Evolutionary conservation across 2,888 invertebrate species (phyloP).

Genomic region (Ectropis crepuscularia): DNA sequence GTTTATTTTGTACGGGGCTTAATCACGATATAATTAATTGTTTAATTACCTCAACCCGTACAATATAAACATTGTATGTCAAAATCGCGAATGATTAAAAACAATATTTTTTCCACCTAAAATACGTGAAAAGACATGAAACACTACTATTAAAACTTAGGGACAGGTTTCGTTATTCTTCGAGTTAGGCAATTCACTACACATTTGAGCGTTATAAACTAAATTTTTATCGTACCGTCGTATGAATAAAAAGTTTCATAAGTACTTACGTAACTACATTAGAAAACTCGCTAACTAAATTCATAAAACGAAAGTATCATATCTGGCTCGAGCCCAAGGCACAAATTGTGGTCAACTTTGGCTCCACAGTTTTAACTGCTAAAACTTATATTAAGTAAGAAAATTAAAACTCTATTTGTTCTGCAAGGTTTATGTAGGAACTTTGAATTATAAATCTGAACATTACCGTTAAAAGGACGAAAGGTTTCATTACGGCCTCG

Average conservation of each 20-base stretch:
- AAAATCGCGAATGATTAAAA: too few species aligned
- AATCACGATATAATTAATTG: too few species aligned
- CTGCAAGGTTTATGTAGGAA: slow-evolving; percentile 26
- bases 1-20: too few species aligned
- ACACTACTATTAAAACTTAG: too few species aligned
- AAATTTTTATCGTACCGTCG: not conserved
- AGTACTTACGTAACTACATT: slow-evolving; percentile 15
- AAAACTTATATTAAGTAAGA: slow-evolving; percentile 33
- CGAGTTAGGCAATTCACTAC: too few species aligned
- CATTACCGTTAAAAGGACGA: slow-evolving; percentile 35
- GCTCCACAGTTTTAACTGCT: slow-evolving; percentile 31
- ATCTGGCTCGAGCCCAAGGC: slow-evolving; percentile 33
- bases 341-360: slow-evolving; percentile 36
- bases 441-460: slow-evolving; percentile 40
- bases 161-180: too few species aligned
- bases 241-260: slow-evolving; percentile 16
- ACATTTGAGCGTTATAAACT: too few species aligned
- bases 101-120: too few species aligned
- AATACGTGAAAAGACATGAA: too few species aligned
- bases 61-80: too few species aligned
- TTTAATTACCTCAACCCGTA: too few species aligned
- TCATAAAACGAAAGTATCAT: slow-evolving; percentile 35
- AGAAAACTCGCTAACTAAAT: slow-evolving; percentile 25
- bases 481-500: slow-evolving; percentile 35
- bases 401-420: slow-evolving; percentile 37